Evolutionary conservation across 2,888 invertebrate species (phyloP).

Genomic region (Onthophagus sagittarius): DNA sequence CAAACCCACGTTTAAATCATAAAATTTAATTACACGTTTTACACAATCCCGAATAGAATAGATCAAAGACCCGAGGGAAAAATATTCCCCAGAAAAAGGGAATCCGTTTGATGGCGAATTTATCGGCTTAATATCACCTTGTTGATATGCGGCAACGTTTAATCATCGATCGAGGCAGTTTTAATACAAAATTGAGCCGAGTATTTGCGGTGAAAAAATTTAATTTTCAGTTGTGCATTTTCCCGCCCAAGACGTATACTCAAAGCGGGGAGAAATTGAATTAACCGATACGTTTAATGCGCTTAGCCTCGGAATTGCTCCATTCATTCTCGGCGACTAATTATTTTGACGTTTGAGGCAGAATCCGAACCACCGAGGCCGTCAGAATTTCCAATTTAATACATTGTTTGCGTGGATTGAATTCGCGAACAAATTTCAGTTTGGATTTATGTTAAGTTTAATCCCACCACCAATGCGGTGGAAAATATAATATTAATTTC

Average conservation of each 20-base stretch:
- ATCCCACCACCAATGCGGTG: neutral
- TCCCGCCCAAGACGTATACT: neutral
- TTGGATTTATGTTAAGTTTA: neutral
- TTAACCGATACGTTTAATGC: slow-evolving; percentile 4
- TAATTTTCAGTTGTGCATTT: neutral
- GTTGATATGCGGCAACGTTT: neutral
- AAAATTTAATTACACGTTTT: neutral
- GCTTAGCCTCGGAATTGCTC: slow-evolving; percentile 1
- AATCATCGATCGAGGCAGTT: neutral
- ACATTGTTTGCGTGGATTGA: slow-evolving; percentile 8
- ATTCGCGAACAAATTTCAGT: slow-evolving; percentile 1
- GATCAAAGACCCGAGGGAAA: neutral
- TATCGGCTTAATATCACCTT: neutral
- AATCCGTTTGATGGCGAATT: neutral
- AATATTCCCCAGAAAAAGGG: neutral
- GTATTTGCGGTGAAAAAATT: neutral
- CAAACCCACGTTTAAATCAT: neutral
- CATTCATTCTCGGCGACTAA: slow-evolving; percentile 9
- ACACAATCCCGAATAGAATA: neutral
- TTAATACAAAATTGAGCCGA: neutral
- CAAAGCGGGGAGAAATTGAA: neutral
- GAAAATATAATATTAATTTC: too few species aligned
- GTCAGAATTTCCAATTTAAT: slow-evolving; percentile 7
- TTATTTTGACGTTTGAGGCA: slow-evolving; percentile 12
- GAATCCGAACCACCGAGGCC: neutral